Percentiles rank a stretch among this genome's conserved stretches.
These are phyloP conservation scores for Mythimna ferrago DNA, from an alignment of 2,888 invertebrate species.

Conservation along the genomic window DNA sequence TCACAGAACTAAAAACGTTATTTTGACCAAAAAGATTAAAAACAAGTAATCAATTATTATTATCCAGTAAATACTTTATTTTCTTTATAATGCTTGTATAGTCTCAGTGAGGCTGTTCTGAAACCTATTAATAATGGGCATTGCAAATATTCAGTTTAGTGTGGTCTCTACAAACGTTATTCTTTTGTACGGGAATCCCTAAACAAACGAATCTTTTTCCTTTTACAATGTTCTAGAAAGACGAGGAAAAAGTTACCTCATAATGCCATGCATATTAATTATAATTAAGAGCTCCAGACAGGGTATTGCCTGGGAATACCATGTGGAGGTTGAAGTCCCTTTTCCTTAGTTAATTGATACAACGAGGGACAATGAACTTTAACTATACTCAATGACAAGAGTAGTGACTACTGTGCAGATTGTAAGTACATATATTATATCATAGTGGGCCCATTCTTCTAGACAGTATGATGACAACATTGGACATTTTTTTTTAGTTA, in stretches of 20 bases:
- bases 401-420: neutral
- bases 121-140: too few relatives aligned
- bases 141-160: neutral
- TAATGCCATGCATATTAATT: constrained; percentile 8
- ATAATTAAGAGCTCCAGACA: constrained; percentile 17
- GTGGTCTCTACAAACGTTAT: neutral
- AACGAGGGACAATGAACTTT: constrained; percentile 44
- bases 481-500: too few relatives aligned
- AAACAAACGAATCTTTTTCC: neutral
- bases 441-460: neutral
- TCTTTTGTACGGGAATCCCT: neutral
- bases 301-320: constrained; percentile 35
- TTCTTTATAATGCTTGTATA: too few relatives aligned
- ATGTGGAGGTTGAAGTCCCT: constrained; percentile 8
- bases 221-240: neutral
- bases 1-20: too few relatives aligned
- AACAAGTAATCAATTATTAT: too few relatives aligned
- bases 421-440: neutral
- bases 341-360: constrained; percentile 49
- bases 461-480: neutral
- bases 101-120: too few relatives aligned
- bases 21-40: too few relatives aligned
- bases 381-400: constrained; percentile 22
- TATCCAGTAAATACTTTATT: too few relatives aligned
- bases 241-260: constrained; percentile 6